Conservation (phyloP, 92 coral and sea anemone genomes). For the Chrysogorgia sp. region DNA sequence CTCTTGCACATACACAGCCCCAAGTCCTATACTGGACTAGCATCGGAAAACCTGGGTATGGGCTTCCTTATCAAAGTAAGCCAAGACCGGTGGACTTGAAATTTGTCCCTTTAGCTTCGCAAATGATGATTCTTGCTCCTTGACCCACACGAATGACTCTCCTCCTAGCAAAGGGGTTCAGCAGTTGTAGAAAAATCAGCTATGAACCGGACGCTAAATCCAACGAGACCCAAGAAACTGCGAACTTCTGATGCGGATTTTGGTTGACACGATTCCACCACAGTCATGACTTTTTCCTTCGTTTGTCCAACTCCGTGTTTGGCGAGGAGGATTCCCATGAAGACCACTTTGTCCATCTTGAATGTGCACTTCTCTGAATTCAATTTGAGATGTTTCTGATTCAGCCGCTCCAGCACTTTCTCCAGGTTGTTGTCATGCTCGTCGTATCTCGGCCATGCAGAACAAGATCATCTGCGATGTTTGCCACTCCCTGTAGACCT, state of each 20-base stretch:
- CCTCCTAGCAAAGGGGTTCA: slow-evolving; percentile 17
- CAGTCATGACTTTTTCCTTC: slow-evolving; percentile 51
- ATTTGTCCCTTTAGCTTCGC: slow-evolving; percentile 41
- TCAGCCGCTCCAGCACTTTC: slow-evolving; percentile 46
- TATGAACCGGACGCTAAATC: background rate
- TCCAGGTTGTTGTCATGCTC: slow-evolving; percentile 60
- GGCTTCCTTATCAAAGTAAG: slow-evolving; percentile 48
- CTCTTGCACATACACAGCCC: slow-evolving; percentile 45
- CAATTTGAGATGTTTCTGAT: slow-evolving; percentile 48
- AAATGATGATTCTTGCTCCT: slow-evolving; percentile 37
- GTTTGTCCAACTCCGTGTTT: slow-evolving; percentile 36
- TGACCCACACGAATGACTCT: slow-evolving; percentile 33
- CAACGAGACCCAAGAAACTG: slow-evolving; percentile 43
- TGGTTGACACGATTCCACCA: slow-evolving; percentile 47
- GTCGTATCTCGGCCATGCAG: slow-evolving; percentile 48
- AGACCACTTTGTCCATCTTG: slow-evolving; percentile 38
- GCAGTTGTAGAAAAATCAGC: background rate
- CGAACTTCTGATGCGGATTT: slow-evolving; percentile 42
- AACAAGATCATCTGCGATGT: slow-evolving; percentile 61
- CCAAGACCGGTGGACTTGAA: slow-evolving; percentile 15
- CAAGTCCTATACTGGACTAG: slow-evolving; percentile 65
- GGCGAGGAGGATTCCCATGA: slow-evolving; percentile 54
- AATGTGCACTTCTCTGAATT: slow-evolving; percentile 54
- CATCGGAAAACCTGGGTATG: slow-evolving; percentile 37
- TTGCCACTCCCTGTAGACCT: slow-evolving; percentile 54